A percentile compares a stretch with the other conserved stretches of the same genome.
Conservation (phyloP, 2,797 vertebrate species). For the Nothura maculosa region DNA sequence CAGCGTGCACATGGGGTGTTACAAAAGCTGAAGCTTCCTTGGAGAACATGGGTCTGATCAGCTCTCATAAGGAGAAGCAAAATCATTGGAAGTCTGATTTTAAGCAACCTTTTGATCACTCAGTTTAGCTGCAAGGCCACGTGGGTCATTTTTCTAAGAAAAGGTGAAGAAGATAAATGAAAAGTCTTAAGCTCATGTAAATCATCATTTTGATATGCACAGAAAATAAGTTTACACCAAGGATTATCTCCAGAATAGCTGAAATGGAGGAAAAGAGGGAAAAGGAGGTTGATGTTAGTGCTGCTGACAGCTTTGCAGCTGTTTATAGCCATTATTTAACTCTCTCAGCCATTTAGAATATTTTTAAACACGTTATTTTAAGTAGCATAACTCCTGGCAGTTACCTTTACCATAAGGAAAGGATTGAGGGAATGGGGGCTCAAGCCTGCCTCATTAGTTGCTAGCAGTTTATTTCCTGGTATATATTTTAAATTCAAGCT, state of each 20-base stretch:
- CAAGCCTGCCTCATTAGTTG: neutral
- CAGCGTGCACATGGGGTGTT: accelerated
- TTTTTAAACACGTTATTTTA: neutral
- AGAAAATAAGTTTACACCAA: neutral
- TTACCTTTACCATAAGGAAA: neutral
- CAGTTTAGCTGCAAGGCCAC: neutral
- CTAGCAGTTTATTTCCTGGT: neutral
- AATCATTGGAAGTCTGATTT: neutral
- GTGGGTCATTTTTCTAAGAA: neutral
- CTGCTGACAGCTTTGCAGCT: neutral
- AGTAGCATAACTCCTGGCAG: neutral
- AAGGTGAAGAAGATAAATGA: neutral
- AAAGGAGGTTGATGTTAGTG: neutral
- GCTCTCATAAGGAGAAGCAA: neutral
- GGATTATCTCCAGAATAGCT: neutral
- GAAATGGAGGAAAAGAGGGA: neutral
- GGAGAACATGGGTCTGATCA: neutral
- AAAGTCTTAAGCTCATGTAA: neutral
- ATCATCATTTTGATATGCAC: neutral
- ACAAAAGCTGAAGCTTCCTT: neutral
- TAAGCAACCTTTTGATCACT: accelerated
- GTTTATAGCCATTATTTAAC: neutral
- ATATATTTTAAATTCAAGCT: neutral
- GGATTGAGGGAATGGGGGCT: neutral
- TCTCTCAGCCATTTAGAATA: no score